phyloP scores from a whole-genome alignment of 2,797 vertebrate species.

The Sebastes baramenuke region DNA sequence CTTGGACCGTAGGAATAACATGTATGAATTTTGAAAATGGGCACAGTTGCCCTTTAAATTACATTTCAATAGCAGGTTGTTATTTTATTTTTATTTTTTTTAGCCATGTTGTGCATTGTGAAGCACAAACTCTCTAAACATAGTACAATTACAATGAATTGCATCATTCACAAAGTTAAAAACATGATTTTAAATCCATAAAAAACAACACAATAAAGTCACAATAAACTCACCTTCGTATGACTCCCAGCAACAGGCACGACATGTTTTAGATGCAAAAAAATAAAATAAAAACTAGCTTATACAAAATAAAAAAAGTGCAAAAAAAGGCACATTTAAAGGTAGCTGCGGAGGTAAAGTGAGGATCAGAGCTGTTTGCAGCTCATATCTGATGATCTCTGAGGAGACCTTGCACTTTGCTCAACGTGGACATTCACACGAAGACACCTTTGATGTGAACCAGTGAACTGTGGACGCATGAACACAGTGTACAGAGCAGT shows the following conservation, averaged over 20 bases:
- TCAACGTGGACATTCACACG: slow-evolving; percentile 48
- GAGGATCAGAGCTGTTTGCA: slow-evolving; percentile 18
- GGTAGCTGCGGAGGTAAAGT: neutral
- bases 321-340: slow-evolving; percentile 13
- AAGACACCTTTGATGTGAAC: slow-evolving; percentile 2
- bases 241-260: slow-evolving; percentile 70
- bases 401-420: slow-evolving; percentile 76
- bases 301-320: neutral
- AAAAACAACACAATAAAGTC: neutral
- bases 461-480: neutral
- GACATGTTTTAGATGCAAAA: slow-evolving; percentile 67
- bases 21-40: no score
- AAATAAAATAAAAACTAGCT: neutral
- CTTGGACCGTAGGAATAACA: no score
- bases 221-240: slow-evolving; percentile 70
- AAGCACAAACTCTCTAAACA: no score
- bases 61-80: no score
- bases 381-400: slow-evolving; percentile 60
- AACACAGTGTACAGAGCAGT: neutral
- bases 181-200: neutral
- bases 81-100: neutral
- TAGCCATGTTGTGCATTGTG: neutral
- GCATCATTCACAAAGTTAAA: neutral
- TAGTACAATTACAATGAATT: neutral
- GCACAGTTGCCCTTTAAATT: no score